These are phyloP conservation scores for Archegozetes longisetosus DNA, from an alignment of 1,140 invertebrate species.

Conservation along the genomic window DNA sequence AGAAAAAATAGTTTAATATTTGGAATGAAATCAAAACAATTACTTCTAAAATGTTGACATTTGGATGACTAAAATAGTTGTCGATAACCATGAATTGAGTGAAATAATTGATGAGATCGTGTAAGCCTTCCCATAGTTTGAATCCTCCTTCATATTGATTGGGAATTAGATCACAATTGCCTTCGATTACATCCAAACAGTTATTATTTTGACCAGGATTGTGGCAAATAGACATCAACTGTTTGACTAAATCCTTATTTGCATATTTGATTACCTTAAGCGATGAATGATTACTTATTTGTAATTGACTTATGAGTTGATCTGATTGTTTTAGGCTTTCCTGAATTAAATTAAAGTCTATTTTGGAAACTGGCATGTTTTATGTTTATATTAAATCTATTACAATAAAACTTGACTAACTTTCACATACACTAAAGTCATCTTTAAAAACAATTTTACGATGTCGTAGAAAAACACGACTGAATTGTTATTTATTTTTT, in stretches of 20 bases:
- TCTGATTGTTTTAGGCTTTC: too few relatives aligned
- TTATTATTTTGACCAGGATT: neutral
- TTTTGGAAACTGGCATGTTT: too few relatives aligned
- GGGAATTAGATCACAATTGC: slow-evolving; percentile 9
- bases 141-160: slow-evolving; percentile 18
- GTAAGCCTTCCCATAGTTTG: slow-evolving; percentile 16
- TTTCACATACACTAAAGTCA: too few relatives aligned
- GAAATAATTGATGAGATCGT: slow-evolving; percentile 10
- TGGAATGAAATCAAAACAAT: neutral
- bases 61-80: neutral
- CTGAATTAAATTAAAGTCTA: too few relatives aligned
- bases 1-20: neutral
- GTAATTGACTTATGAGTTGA: too few relatives aligned
- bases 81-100: neutral
- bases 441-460: too few relatives aligned
- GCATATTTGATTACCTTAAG: neutral
- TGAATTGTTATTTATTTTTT: neutral
- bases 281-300: neutral
- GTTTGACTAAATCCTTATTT: neutral
- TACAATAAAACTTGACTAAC: too few relatives aligned
- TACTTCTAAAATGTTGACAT: slow-evolving; percentile 12
- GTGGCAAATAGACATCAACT: neutral
- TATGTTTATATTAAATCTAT: too few relatives aligned
- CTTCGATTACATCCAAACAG: neutral
- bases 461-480: too few relatives aligned